phyloP scores from a whole-genome alignment of 2,888 invertebrate species.

The Lagria hirta region DNA sequence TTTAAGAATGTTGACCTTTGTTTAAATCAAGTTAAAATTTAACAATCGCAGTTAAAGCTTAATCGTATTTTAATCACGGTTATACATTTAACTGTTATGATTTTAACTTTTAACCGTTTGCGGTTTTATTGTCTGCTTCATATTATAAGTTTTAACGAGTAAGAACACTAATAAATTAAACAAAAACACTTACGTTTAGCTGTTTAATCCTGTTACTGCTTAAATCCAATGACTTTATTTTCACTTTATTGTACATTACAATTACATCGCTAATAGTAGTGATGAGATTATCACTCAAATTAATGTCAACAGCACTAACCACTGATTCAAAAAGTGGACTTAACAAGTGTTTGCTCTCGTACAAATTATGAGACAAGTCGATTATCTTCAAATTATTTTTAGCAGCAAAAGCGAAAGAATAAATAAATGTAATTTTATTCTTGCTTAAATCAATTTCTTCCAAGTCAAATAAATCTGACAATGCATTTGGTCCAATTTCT shows the following conservation, averaged over 20 bases:
- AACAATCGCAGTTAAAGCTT: too few relatives aligned
- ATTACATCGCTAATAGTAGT: constrained; percentile 6
- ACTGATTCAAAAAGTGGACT: constrained; percentile 32
- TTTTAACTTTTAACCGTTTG: too few relatives aligned
- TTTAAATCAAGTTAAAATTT: too few relatives aligned
- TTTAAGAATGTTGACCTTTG: too few relatives aligned
- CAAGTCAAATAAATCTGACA: constrained; percentile 55
- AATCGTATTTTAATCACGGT: too few relatives aligned
- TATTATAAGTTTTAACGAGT: too few relatives aligned
- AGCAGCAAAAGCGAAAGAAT: constrained; percentile 57
- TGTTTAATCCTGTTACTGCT: constrained; percentile 61
- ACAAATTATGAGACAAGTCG: constrained; percentile 32
- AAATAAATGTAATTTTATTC: constrained; percentile 64
- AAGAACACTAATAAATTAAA: neutral
- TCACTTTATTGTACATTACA: constrained; percentile 25
- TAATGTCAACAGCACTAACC: constrained; percentile 25
- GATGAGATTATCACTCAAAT: constrained; percentile 37
- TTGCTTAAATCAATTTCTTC: constrained; percentile 63
- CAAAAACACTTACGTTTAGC: constrained; percentile 57
- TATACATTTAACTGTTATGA: too few relatives aligned
- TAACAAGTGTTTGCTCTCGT: constrained; percentile 26
- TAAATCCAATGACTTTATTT: constrained; percentile 57
- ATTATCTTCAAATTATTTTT: constrained; percentile 32
- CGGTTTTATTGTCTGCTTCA: too few relatives aligned
- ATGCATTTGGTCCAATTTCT: constrained; percentile 45